Evolutionary conservation across 2,113 vertebrate genomes (phyloP), one percentile per base, ranked within the genome.

Genomic region (Formicarius rufipectus): DNA sequence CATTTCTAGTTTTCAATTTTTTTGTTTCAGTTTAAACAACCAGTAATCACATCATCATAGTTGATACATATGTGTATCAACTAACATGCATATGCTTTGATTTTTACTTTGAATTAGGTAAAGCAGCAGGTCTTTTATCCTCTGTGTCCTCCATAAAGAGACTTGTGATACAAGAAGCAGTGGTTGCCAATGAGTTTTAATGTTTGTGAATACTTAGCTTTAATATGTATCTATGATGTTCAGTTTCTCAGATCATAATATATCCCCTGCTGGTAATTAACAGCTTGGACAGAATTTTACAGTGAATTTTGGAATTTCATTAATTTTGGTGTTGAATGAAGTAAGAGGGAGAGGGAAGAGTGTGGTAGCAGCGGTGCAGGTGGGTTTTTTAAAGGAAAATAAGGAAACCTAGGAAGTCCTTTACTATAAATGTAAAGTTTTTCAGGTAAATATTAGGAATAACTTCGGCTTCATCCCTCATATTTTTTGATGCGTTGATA

Each of bases 311-410:
- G 20, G 22, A 66, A 82, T 84, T 78, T 71, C 13, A 28, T 58
- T 52, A 27, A 40, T 81, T 94, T 71, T 79, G 24, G 3, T 6
- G 84, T 60, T 62, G 24, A 66, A 67, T 33, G 0, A 82, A 60
- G 2, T 40, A 53, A 82, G 42, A 31, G 35, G 52, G 9, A 37
- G 12, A 0, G 1, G 2, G 5, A 1, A 24, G 4, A 6, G 15
- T 28, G 4, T 35, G 15, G 14, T 58, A 59, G 4, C 24, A 47
- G 19, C 23, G 64, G 7, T 42, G 40, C 10, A 73, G 21, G 7
- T 52, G 37, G 1, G 7, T 15, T 62, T 72, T 64, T 91, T 78
- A 40, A 77, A 84, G 24, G 12, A 40, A 76, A 89, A 44, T 37
- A 22, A 59, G 19, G 10, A 79, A 83, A 69, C 8, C 59, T 56